phyloP scores from a whole-genome alignment of 2,113 vertebrate genomes.

The Stercorarius parasiticus region DNA sequence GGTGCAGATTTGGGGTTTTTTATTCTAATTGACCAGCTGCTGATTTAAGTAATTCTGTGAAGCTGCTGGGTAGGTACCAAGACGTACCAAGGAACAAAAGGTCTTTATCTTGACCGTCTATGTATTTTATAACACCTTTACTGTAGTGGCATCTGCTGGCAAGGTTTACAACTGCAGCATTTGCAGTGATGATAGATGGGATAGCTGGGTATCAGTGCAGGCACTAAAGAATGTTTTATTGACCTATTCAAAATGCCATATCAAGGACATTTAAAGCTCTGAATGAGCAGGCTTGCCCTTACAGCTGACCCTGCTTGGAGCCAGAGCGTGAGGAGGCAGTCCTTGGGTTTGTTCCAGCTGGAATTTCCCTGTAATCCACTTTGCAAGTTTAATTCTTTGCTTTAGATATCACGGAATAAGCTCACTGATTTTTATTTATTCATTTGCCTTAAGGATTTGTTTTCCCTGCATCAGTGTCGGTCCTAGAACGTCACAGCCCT shows the following conservation, averaged over 20 bases:
- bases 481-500: not conserved
- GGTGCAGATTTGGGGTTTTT: not conserved
- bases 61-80: not conserved
- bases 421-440: not conserved
- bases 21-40: not conserved
- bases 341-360: not conserved
- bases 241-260: not conserved
- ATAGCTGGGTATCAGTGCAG: not conserved
- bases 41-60: not conserved
- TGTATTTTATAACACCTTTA: not conserved
- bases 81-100: rapidly evolving
- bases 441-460: not conserved
- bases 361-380: not conserved
- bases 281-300: not conserved
- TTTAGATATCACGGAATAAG: not conserved
- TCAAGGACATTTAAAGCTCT: not conserved
- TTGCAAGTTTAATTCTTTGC: not conserved
- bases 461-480: not conserved
- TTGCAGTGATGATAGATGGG: not conserved
- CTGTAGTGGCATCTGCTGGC: constrained; percentile 25
- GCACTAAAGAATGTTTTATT: not conserved
- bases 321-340: not conserved
- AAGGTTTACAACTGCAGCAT: not conserved
- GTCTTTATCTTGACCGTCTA: not conserved
- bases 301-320: not conserved